Base-by-base conservation (phyloP, 2,888 invertebrate genomes). In the Cryptocephalus moraei region DNA sequence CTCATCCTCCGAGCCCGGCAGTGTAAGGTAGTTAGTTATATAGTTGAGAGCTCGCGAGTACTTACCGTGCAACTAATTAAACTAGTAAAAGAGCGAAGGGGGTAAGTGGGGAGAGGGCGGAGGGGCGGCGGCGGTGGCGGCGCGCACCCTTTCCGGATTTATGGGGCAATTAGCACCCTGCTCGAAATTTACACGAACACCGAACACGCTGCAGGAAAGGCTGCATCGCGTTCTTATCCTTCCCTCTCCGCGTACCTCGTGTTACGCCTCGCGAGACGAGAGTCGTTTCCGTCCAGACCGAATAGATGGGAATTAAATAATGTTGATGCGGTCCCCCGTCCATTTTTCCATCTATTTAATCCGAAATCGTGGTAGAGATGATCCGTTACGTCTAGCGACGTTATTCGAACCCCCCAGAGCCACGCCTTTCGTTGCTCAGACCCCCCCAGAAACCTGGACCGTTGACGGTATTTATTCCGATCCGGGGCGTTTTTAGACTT, bases 91-190 rank as follows among this genome's bases (percentile, higher is more conserved):
- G 60, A 57, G 58, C 54, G 52, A 55, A 51, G 49, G 57, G 54
- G 49, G 52, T 53, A 47, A 49, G 44, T 2, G 6, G 22, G 22
- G 22, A 22, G 6, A 22, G 52, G 51, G 52, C 50, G 51, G 49
- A 52, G 53, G 49, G 52, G 54, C 49, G 51, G 53, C 9, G 40
- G 9, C 31, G 40, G 52, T 51, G 52, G 54, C 51, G 33, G 49
- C 39, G 49, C 55, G 52, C 22, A 22, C 22, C 22, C 22, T 22
- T 22, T 22, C 6, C 22, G 58, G 54, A 62, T 62, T 62, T 62
- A 62, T 62, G 59, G 53, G 56, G 62, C 59, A 62, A 62, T 62
- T 62, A 62, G 62, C 61, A 60, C 61, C 59, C 62, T 58, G 56
- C 58, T 60, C 56, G 61, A 62, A 62, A 62, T 62, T 62, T 62